Percentiles rank a stretch among this genome's conserved stretches.
These are phyloP conservation scores for Drosophila grimshawi DNA, from an alignment of 1,140 invertebrate species.

Conservation along the genomic window DNA sequence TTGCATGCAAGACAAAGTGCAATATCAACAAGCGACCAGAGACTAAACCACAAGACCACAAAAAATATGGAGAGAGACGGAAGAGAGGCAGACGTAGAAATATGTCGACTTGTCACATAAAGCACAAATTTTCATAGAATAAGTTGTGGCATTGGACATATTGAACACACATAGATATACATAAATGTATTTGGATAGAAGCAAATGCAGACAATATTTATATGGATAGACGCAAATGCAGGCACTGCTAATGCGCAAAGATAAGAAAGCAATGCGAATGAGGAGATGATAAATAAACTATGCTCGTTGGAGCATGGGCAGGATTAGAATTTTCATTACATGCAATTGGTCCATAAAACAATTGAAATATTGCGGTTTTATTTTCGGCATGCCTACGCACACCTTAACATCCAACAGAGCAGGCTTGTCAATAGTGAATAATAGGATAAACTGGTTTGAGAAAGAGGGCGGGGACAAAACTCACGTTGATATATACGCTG, in stretches of 20 bases:
- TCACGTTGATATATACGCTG: slow-evolving; percentile 49
- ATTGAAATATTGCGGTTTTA: slow-evolving; percentile 71
- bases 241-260: slow-evolving; percentile 51
- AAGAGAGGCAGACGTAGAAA: slow-evolving; percentile 14
- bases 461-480: background rate
- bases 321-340: slow-evolving; percentile 67
- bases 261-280: slow-evolving; percentile 64
- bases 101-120: slow-evolving; percentile 75
- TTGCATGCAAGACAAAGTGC: slow-evolving; percentile 79
- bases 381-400: slow-evolving; percentile 45
- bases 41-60: slow-evolving; percentile 24
- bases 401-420: slow-evolving; percentile 14
- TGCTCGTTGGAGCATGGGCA: slow-evolving; percentile 14
- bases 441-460: slow-evolving; percentile 24
- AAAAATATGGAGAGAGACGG: slow-evolving; percentile 2
- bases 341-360: slow-evolving; percentile 75
- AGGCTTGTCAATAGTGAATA: slow-evolving; percentile 23
- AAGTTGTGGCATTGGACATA: slow-evolving; percentile 52
- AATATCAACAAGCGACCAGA: slow-evolving; percentile 70
- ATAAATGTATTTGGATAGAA: slow-evolving; percentile 5
- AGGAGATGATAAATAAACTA: slow-evolving; percentile 37
- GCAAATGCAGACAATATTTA: slow-evolving; percentile 19
- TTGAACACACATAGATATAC: slow-evolving; percentile 10
- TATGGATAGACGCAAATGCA: slow-evolving; percentile 26
- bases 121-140: slow-evolving; percentile 62